A percentile compares a stretch with the other conserved stretches of the same genome.
Evolutionary conservation across 2,113 vertebrate genomes (phyloP).

Genomic region (Stercorarius parasiticus): DNA sequence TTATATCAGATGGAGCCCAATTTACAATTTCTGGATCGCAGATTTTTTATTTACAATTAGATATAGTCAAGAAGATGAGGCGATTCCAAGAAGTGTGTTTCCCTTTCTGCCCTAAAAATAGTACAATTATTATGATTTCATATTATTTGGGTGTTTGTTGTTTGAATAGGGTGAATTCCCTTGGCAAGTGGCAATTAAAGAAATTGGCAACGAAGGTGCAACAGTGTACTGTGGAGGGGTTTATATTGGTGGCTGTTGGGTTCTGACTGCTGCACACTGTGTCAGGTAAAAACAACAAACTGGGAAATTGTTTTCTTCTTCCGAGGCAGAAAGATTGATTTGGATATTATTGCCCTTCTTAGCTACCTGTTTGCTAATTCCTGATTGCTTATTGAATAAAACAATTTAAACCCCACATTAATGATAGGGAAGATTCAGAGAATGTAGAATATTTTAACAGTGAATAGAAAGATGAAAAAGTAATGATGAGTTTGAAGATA

Average conservation of each 20-base stretch:
- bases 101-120: neutral
- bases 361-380: neutral
- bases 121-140: neutral
- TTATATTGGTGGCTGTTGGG: constrained; percentile 93
- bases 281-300: constrained; percentile 79
- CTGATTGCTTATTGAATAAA: neutral
- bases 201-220: constrained; percentile 1
- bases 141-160: neutral
- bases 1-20: neutral
- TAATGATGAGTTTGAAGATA: neutral
- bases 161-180: constrained; percentile 86
- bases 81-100: neutral
- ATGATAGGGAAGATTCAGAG: neutral
- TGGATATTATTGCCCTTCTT: neutral
- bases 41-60: neutral
- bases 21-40: neutral
- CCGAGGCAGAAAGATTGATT: neutral
- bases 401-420: neutral
- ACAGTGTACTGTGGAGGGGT: constrained; percentile 85
- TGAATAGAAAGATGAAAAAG: neutral
- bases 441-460: neutral
- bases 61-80: neutral
- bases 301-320: neutral
- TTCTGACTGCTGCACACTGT: constrained; percentile 94
- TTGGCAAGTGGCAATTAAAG: constrained; percentile 90